A percentile compares a stretch with the other conserved stretches of the same genome.
Evolutionary conservation across 2,797 vertebrate genomes (phyloP).

Genomic region (Sandelia bainsii): DNA sequence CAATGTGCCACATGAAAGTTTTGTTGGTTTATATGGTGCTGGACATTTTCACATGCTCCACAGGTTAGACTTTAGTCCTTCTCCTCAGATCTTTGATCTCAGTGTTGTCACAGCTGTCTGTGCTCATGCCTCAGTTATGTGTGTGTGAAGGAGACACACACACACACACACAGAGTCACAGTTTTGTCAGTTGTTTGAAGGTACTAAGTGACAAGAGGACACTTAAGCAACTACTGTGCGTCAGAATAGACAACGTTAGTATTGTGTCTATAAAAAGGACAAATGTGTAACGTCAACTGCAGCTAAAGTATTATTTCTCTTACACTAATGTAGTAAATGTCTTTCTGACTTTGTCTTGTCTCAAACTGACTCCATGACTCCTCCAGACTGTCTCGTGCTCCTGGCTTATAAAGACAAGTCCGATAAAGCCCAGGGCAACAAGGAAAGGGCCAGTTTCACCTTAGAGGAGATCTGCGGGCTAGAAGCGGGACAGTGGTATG

Average conservation of each 20-base stretch:
- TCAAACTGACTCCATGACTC: not conserved
- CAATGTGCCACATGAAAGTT: not conserved
- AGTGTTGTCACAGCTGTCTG: slow-evolving; percentile 79
- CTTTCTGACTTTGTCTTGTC: not conserved
- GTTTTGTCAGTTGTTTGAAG: slow-evolving; percentile 72
- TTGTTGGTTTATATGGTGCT: slow-evolving; percentile 14
- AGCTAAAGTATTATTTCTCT: not conserved
- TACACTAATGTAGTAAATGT: not conserved
- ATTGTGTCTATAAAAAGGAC: not conserved
- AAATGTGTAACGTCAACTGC: not conserved
- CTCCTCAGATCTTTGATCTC: slow-evolving; percentile 70
- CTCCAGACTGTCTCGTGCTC: slow-evolving; percentile 76
- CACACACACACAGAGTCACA: not conserved
- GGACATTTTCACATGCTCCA: slow-evolving; percentile 42
- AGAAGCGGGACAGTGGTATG: slow-evolving; percentile 88
- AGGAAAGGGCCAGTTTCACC: slow-evolving; percentile 89
- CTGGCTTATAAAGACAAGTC: slow-evolving; percentile 80
- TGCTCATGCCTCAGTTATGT: slow-evolving; percentile 59
- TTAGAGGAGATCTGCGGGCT: slow-evolving; percentile 97
- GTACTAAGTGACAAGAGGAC: slow-evolving; percentile 48
- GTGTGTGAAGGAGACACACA: slow-evolving; percentile 44
- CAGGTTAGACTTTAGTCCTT: slow-evolving; percentile 56
- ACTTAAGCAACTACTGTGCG: slow-evolving; percentile 42
- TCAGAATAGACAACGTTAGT: slow-evolving; percentile 7
- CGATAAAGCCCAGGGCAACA: slow-evolving; percentile 87